Base-by-base conservation (phyloP, 1,140 invertebrate genomes). In the Oryzaephilus surinamensis region DNA sequence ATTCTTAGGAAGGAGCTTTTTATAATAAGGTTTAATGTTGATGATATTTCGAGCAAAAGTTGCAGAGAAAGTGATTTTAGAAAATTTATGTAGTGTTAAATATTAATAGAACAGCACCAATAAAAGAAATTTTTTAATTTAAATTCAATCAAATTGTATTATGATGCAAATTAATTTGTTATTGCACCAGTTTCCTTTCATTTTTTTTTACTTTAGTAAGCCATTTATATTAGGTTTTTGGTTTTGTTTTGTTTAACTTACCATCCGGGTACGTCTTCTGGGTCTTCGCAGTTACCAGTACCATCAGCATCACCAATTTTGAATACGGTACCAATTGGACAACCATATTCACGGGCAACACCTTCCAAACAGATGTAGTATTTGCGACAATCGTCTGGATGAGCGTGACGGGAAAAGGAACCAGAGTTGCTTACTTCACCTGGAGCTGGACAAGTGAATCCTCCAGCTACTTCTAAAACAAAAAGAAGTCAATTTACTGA, bases 241-340 rank as follows among this genome's bases (percentile, higher is more conserved):
- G 23, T 4, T 3, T 6, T 24, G 8, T 10, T 7, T 24, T 8
- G 4, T 8, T n/a, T 21, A 35, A 46, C 86, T 86, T 67, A 93
- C 88, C 89, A 94, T 77, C 88, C 88, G 62, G 82, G 82, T 70
- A 93, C 89, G 64, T 90, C 86, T 70, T 89, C 85, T 41, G 89
- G 88, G 56, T 91, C 88, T 65, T 90, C 84, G 64, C 91, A 95
- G 70, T 88, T 87, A 41, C 90, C 86, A 43, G 81, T 82, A 50
- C 86, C 88, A 41, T 91, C 86, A 50, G 77, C 61, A 52, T 86
- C 81, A 31, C 87, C 87, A 60, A 94, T 93, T 65, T 93, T 92
- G 81, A 93, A 95, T 8, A 94, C 91, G 13, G 89, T 93, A 41
- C 90, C 91, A 57, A 95, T 88, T 48, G 88, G 88, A 67, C 91